phyloP scores from a whole-genome alignment of 2,797 vertebrate genomes.

The Choloepus didactylus region DNA sequence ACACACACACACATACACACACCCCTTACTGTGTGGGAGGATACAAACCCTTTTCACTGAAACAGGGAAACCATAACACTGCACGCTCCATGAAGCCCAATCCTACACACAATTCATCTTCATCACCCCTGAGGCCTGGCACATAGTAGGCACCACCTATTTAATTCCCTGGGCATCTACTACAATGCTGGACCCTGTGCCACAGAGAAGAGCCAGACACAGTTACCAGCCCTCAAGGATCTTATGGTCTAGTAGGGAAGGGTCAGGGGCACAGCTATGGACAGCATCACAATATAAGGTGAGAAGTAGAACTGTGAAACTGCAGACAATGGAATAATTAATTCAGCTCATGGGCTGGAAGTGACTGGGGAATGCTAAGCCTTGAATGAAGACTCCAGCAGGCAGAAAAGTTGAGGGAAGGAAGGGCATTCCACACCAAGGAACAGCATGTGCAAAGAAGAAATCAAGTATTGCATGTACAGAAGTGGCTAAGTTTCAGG shows the following conservation, averaged over 20 bases:
- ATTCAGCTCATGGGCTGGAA: neutral
- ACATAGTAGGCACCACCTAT: neutral
- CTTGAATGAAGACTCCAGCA: slow-evolving; percentile 18
- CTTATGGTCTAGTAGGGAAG: neutral
- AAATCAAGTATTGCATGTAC: neutral
- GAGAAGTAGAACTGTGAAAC: neutral
- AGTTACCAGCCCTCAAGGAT: neutral
- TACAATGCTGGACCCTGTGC: neutral
- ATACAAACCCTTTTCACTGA: neutral
- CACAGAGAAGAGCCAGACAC: neutral
- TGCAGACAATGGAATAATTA: neutral
- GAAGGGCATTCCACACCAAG: neutral
- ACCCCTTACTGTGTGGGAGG: neutral
- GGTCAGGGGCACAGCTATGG: neutral
- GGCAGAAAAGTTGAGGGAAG: neutral
- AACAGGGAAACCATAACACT: neutral
- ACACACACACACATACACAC: neutral
- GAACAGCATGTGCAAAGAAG: neutral
- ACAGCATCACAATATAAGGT: neutral
- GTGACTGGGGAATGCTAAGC: neutral
- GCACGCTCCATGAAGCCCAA: neutral
- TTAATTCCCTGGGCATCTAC: neutral
- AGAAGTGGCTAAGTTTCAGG: neutral
- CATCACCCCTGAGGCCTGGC: neutral
- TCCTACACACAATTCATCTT: neutral